phyloP scores from a whole-genome alignment of 2,113 vertebrate species.

The Strix aluco region DNA sequence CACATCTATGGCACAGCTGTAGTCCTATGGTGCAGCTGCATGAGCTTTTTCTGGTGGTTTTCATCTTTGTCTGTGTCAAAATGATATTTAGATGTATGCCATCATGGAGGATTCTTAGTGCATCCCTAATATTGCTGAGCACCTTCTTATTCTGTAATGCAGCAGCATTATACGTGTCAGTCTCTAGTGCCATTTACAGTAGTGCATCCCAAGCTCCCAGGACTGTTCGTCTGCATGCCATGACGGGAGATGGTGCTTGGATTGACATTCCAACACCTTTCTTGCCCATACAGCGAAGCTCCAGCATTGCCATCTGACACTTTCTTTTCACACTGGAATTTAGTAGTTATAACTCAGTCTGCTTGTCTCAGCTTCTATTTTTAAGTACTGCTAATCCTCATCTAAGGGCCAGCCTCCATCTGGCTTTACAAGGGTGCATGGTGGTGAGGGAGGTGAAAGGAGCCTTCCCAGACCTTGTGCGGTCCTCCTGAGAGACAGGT shows the following conservation, averaged over 20 bases:
- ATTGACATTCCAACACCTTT: slow-evolving; percentile 60
- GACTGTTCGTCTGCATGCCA: neutral
- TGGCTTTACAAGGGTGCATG: slow-evolving; percentile 9
- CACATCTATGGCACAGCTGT: neutral
- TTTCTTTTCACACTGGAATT: slow-evolving; percentile 43
- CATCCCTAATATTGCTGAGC: neutral
- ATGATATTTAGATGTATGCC: neutral
- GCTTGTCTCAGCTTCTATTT: slow-evolving; percentile 57
- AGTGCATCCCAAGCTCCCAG: neutral
- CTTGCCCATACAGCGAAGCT: slow-evolving; percentile 39
- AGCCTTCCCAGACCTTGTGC: neutral
- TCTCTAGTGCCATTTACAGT: slow-evolving; percentile 20
- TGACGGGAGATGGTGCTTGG: slow-evolving; percentile 5
- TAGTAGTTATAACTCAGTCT: slow-evolving; percentile 18
- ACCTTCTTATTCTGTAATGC: neutral
- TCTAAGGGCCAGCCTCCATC: neutral
- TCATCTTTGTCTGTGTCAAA: neutral
- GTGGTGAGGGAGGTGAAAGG: neutral
- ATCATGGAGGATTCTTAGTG: neutral
- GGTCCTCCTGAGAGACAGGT: neutral
- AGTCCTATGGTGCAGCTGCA: neutral
- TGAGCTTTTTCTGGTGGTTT: neutral
- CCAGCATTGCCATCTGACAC: slow-evolving; percentile 62
- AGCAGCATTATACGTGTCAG: neutral
- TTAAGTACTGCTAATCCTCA: slow-evolving; percentile 38